Evolutionary conservation across 2,113 vertebrate genomes (phyloP).

Genomic region (Orycteropus afer): DNA sequence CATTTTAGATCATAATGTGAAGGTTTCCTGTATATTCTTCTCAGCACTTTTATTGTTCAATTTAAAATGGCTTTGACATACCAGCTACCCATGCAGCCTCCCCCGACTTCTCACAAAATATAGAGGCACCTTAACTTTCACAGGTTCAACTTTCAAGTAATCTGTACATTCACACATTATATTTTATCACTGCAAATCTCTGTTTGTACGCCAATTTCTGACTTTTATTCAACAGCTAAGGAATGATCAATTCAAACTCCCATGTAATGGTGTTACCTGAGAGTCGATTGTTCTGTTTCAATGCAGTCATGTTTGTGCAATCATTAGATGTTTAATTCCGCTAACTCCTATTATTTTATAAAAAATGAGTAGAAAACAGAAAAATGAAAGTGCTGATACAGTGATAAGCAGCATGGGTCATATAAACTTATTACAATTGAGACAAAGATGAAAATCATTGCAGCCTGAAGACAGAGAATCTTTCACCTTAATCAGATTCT

Average conservation of each 20-base stretch:
- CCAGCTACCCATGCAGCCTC: neutral
- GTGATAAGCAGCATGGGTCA: constrained; percentile 34
- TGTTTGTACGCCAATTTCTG: neutral
- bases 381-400: constrained; percentile 18
- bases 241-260: neutral
- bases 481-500: constrained; percentile 73
- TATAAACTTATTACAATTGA: constrained; percentile 39
- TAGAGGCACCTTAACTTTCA: neutral
- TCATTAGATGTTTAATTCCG: neutral
- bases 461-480: constrained; percentile 51
- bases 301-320: neutral
- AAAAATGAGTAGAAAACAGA: constrained; percentile 47
- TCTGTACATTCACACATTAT: neutral
- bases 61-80: neutral
- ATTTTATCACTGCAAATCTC: neutral
- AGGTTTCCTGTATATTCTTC: neutral
- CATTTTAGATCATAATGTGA: neutral
- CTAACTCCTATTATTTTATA: constrained; percentile 19
- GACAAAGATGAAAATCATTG: constrained; percentile 63
- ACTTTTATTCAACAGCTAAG: neutral
- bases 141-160: neutral
- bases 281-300: neutral
- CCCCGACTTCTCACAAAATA: neutral
- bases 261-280: neutral
- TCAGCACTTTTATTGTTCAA: neutral